Percentiles rank a stretch among this genome's conserved stretches.
Conservation (phyloP, 2,797 vertebrate genomes). For the Myripristis murdjan region DNA sequence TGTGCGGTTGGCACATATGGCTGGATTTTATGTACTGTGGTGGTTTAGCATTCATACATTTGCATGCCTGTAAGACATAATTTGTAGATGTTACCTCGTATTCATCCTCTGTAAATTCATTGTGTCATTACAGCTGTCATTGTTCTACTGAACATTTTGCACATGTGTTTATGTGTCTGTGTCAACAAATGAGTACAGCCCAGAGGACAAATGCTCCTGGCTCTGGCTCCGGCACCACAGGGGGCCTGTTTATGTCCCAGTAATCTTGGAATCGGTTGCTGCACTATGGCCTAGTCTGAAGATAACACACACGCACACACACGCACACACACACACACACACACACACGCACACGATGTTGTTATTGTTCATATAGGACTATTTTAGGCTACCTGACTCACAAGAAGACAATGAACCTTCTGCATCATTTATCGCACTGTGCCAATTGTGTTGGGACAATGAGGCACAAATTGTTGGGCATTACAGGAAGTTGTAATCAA, state of each 20-base stretch:
- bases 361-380: no score
- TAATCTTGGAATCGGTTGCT: neutral
- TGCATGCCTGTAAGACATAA: neutral
- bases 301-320: no score
- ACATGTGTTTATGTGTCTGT: slow-evolving; percentile 6
- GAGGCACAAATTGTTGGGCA: no score
- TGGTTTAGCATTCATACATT: neutral
- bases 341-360: no score
- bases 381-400: no score
- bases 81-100: neutral
- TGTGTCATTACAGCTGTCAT: neutral
- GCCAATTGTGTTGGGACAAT: no score
- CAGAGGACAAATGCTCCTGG: neutral
- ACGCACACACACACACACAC: no score
- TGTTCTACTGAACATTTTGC: neutral
- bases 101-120: slow-evolving; percentile 10
- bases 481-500: no score
- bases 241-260: slow-evolving; percentile 13
- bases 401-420: no score
- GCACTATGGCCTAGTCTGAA: no score
- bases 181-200: neutral
- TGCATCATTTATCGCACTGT: no score
- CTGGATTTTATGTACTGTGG: neutral
- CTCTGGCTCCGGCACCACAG: slow-evolving; percentile 2
- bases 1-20: slow-evolving; percentile 17